A percentile compares a stretch with the other conserved stretches of the same genome.
phyloP scores from a whole-genome alignment of 2,888 invertebrate genomes.

The Drosophila niveifrons region DNA sequence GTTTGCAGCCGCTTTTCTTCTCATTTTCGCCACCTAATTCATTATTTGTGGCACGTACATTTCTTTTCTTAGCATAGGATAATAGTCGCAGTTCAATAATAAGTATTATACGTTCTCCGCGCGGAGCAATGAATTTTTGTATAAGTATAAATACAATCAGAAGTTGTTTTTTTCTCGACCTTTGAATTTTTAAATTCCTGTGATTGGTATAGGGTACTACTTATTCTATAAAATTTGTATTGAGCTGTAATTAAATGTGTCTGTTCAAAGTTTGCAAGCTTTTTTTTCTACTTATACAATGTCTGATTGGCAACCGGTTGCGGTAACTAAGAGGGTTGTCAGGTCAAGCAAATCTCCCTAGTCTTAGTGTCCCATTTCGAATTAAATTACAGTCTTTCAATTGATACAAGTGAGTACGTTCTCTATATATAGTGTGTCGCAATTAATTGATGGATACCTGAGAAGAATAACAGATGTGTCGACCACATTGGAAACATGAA shows the following conservation, averaged over 20 bases:
- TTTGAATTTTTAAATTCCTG: constrained; percentile 32
- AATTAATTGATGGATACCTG: constrained; percentile 27
- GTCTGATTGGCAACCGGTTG: constrained; percentile 29
- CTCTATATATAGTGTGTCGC: neutral
- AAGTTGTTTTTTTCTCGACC: constrained; percentile 34
- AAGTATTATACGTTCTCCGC: neutral
- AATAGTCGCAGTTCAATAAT: neutral
- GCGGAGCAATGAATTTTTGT: constrained; percentile 20
- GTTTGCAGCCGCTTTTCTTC: neutral
- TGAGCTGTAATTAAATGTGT: constrained; percentile 33
- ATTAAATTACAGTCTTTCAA: constrained; percentile 23
- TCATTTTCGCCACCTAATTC: constrained; percentile 17
- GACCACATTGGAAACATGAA: neutral
- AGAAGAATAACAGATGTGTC: constrained; percentile 38
- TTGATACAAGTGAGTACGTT: neutral
- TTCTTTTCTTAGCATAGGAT: constrained; percentile 12
- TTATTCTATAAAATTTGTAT: constrained; percentile 23
- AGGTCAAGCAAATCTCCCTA: neutral
- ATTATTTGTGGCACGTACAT: constrained; percentile 31
- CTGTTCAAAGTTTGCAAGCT: constrained; percentile 26
- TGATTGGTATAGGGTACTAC: constrained; percentile 20
- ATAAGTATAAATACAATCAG: constrained; percentile 20
- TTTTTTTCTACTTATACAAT: neutral
- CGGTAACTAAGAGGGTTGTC: neutral
- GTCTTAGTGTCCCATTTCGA: constrained; percentile 1